Conservation (phyloP, 2,888 invertebrate species). For the Tachina grossa region DNA sequence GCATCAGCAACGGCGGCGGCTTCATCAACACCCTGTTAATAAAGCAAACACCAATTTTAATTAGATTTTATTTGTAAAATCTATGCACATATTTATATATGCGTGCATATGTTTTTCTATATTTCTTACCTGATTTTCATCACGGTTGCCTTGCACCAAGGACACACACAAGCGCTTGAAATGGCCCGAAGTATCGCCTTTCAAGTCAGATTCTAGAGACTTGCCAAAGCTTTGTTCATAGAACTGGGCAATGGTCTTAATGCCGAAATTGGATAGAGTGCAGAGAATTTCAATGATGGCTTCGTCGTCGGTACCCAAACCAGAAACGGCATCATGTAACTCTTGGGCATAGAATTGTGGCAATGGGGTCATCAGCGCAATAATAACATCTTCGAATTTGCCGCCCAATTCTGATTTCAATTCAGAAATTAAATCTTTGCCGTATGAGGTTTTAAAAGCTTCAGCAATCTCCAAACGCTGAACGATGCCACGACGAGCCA, state of each 20-base stretch:
- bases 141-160: conserved; percentile 93
- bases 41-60: conserved; percentile 7
- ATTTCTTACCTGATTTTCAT: conserved; percentile 88
- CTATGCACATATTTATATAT: background rate
- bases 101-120: background rate
- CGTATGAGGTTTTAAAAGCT: conserved; percentile 95
- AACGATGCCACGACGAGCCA: conserved; percentile 93
- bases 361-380: conserved; percentile 95
- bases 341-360: conserved; percentile 96
- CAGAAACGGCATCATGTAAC: conserved; percentile 92
- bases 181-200: conserved; percentile 97
- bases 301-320: conserved; percentile 94
- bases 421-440: conserved; percentile 92
- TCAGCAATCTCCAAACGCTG: conserved; percentile 95
- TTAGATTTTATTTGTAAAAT: background rate
- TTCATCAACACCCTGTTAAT: conserved; percentile 88
- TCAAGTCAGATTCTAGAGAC: conserved; percentile 92
- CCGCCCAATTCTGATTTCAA: conserved; percentile 95
- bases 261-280: conserved; percentile 94
- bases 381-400: conserved; percentile 93
- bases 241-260: conserved; percentile 91
- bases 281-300: conserved; percentile 96
- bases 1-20: conserved; percentile 92
- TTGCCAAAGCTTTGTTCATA: conserved; percentile 93
- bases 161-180: conserved; percentile 96